A percentile compares a stretch with the other conserved stretches of the same genome.
Conservation (phyloP, 2,113 vertebrate genomes). For the Tinamus guttatus region DNA sequence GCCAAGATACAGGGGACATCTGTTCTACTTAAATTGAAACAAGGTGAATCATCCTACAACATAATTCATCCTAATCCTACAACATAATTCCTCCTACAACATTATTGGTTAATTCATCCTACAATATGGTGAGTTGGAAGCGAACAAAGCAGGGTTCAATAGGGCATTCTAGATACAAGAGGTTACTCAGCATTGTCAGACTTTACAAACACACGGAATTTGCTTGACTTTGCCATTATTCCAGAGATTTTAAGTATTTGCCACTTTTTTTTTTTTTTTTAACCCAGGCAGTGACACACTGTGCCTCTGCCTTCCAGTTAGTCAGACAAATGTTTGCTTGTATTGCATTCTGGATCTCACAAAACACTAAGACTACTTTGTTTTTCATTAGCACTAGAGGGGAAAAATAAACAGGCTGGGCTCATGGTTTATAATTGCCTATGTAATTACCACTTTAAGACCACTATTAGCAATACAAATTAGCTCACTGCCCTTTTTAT, state of each 20-base stretch:
- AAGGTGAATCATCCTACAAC: no score
- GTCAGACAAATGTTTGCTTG: conserved; percentile 13
- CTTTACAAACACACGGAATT: conserved; percentile 3
- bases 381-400: conserved; percentile 43
- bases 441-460: conserved; percentile 57
- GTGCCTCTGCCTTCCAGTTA: neutral
- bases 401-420: conserved; percentile 18
- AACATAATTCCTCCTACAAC: no score
- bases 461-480: conserved; percentile 38
- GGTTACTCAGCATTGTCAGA: neutral
- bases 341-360: neutral
- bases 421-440: conserved; percentile 30
- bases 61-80: no score
- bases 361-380: conserved; percentile 32
- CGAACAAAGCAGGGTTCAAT: neutral
- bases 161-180: neutral
- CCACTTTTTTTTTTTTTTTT: neutral
- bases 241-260: neutral
- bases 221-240: neutral
- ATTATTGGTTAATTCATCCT: no score
- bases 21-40: no score
- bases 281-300: neutral
- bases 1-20: no score
- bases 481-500: conserved; percentile 37
- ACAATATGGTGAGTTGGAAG: neutral